Percentiles rank a stretch among this genome's conserved stretches.
Conservation (phyloP, 2,113 vertebrate species). For the Nannobrachium achirus region DNA sequence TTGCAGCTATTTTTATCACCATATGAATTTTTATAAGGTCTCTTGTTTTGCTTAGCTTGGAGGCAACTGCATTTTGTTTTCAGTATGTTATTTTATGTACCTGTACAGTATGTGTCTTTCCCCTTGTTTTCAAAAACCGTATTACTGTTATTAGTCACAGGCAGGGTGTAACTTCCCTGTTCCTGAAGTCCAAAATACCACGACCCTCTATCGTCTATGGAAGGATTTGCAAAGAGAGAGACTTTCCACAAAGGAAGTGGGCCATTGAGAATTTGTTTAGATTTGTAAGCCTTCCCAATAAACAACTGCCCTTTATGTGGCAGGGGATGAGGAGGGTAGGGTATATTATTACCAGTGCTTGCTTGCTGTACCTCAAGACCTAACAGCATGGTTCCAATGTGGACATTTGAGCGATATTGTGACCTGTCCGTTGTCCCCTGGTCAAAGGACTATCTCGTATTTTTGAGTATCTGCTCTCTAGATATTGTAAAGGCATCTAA, state of each 20-base stretch:
- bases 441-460: too few relatives aligned
- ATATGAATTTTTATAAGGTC: too few relatives aligned
- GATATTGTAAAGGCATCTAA: too few relatives aligned
- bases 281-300: not conserved
- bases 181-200: not conserved
- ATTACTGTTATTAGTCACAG: not conserved
- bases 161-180: slow-evolving; percentile 3
- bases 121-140: slow-evolving; percentile 6
- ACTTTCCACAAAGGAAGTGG: slow-evolving; percentile 36
- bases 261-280: slow-evolving; percentile 28
- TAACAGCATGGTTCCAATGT: too few relatives aligned
- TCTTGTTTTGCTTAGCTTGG: too few relatives aligned
- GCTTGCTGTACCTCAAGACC: too few relatives aligned
- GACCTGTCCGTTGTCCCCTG: too few relatives aligned
- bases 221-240: not conserved
- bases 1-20: too few relatives aligned
- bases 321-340: not conserved
- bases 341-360: not conserved
- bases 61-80: not conserved
- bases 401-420: too few relatives aligned
- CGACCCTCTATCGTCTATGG: not conserved
- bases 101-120: too few relatives aligned
- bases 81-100: not conserved
- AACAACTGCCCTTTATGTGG: slow-evolving; percentile 4
- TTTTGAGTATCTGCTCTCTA: too few relatives aligned